Evolutionary conservation across 2,797 vertebrate genomes (phyloP).

Genomic region (Catharus ustulatus): DNA sequence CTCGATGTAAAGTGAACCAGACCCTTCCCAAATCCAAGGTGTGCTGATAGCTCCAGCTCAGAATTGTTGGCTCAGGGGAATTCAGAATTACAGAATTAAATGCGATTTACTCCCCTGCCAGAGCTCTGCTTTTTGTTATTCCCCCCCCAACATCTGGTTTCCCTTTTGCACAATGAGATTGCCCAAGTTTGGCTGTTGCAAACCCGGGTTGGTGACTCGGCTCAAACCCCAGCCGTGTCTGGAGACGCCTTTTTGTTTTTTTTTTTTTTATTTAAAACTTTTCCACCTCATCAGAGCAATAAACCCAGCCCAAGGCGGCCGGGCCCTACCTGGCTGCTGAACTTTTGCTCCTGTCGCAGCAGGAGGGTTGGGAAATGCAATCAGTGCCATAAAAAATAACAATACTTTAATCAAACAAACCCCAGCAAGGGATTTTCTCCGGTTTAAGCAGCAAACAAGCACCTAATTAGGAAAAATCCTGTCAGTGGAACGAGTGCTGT

Average conservation of each 20-base stretch:
- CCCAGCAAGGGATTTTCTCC: fast-evolving
- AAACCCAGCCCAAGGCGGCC: slow-evolving; percentile 15
- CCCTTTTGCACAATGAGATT: neutral
- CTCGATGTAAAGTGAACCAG: neutral
- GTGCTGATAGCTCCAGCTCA: neutral
- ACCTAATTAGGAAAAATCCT: neutral
- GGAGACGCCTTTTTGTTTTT: neutral
- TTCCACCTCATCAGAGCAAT: neutral
- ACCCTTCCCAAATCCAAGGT: neutral
- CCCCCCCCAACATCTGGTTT: neutral
- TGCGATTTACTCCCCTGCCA: neutral
- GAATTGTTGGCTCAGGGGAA: fast-evolving
- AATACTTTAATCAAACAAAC: neutral
- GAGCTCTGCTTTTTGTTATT: neutral
- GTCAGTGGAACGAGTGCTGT: neutral
- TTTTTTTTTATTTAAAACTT: neutral
- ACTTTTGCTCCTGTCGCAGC: slow-evolving; percentile 4
- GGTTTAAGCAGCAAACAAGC: neutral
- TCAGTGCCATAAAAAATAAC: neutral
- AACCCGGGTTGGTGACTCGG: neutral
- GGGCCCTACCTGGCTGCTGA: slow-evolving; percentile 10
- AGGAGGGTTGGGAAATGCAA: neutral
- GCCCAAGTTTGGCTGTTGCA: slow-evolving; percentile 7
- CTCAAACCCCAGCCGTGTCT: neutral
- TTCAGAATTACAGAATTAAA: neutral